Percentiles rank a stretch among this genome's conserved stretches.
Conservation (phyloP, 2,888 invertebrate genomes). For the Ecdyonurus torrentis region DNA sequence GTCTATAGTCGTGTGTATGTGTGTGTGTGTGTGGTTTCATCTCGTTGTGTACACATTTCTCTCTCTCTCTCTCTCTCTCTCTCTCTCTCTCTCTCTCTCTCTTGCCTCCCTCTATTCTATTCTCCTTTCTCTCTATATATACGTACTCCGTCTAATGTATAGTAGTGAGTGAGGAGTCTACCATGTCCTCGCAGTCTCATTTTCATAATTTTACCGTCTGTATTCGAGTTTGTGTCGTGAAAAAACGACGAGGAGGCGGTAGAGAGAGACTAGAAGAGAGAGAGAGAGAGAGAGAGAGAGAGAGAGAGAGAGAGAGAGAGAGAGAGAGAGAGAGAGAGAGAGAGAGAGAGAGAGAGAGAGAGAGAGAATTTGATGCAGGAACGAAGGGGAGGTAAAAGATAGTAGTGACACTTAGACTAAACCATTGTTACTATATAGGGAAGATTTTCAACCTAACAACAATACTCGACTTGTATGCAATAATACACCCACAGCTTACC, state of each 20-base stretch:
- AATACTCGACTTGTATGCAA: neutral
- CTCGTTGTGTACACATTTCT: neutral
- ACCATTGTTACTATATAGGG: neutral
- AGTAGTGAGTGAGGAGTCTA: neutral
- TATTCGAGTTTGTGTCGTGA: conserved; percentile 2
- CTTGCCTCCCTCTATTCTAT: neutral
- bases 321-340: no score
- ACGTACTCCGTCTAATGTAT: neutral
- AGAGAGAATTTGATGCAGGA: neutral
- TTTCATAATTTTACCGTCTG: conserved; percentile 3
- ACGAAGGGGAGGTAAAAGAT: neutral
- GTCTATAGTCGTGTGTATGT: no score
- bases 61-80: conserved; percentile 1
- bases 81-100: conserved; percentile 1
- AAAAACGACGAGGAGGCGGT: neutral
- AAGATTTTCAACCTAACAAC: neutral
- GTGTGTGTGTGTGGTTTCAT: no score
- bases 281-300: neutral
- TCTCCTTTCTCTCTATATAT: neutral
- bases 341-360: neutral
- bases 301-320: no score
- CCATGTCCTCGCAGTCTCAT: neutral
- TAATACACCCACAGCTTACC: neutral
- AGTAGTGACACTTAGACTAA: neutral
- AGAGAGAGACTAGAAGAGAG: neutral